Conservation (phyloP, 2,113 vertebrate genomes). For the Pelobates fuscus region DNA sequence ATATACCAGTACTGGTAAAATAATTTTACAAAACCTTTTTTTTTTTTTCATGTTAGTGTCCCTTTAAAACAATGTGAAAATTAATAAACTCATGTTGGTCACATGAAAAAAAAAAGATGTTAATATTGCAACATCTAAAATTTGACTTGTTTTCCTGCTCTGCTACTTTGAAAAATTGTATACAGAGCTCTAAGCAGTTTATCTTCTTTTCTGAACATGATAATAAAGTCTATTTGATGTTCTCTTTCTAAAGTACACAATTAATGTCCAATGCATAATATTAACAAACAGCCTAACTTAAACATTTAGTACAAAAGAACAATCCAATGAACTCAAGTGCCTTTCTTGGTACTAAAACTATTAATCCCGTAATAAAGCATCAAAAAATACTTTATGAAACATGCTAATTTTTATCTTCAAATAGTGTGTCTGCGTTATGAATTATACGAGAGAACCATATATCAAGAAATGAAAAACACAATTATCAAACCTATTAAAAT, state of each 20-base stretch:
- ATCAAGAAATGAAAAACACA: neutral
- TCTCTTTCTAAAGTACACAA: constrained; percentile 58
- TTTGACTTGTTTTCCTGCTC: no score
- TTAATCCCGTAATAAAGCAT: fast-evolving
- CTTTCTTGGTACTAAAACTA: fast-evolving
- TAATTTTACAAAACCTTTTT: constrained; percentile 39
- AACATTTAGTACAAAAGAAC: constrained; percentile 24
- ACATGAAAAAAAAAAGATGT: no score
- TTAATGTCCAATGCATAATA: constrained; percentile 55
- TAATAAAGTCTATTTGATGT: constrained; percentile 63
- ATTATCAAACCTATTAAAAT: neutral
- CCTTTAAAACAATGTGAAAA: no score
- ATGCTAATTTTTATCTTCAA: constrained; percentile 6
- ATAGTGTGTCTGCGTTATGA: neutral
- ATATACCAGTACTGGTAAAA: no score
- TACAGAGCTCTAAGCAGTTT: no score
- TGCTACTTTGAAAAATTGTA: no score
- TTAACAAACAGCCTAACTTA: constrained; percentile 54
- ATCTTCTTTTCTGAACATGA: constrained; percentile 56
- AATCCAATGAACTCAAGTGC: constrained; percentile 11
- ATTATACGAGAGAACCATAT: neutral
- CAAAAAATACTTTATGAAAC: neutral
- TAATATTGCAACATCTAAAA: no score
- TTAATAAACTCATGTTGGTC: no score
- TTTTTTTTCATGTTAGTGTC: constrained; percentile 25